Evolutionary conservation across 2,888 invertebrate species (phyloP), one percentile per base, ranked within the genome.

Genomic region (Lycaena phlaeas): DNA sequence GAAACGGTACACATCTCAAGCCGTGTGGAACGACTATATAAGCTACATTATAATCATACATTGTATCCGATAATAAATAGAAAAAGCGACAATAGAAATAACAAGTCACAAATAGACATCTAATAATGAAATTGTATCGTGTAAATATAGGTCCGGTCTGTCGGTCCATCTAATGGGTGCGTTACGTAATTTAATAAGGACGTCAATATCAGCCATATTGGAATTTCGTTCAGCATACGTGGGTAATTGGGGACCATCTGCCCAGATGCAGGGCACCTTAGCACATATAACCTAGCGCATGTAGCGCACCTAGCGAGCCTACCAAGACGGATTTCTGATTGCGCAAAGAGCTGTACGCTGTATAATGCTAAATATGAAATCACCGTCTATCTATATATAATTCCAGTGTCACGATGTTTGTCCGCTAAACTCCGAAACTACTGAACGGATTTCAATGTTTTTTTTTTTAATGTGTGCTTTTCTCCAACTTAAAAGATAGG

Each of bases 31-130:
- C 78, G 68, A 44, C 53, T 61, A 72, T 74, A 76, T 70, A 68
- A 68, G 69, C 67, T 65, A 73, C 77, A 75, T 74, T 73, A 79
- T 82, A 82, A 84, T 78, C 74, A 82, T 70, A 79, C 69, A 76
- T 75, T 78, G 75, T 78, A 69, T 62, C 59, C 62, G 70, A 61
- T 76, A 82, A 77, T 79, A 81, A 79, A 81, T 78, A 76, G 75
- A 76, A 79, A 81, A 77, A 75, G 76, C 77, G 77, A 82, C 82
- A 82, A 84, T 79, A 73, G 78, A 60, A 74, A 70, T 79, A 77
- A 76, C 74, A 65, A 79, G 68, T 68, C 70, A 74, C 71, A 78
- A 78, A 81, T 75, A 75, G 65, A 64, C 66, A 68, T 69, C 77
- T 78, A 79, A 82, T 82, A 79, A 81, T 79, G 73, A 77, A 82